These are phyloP conservation scores for Trypoxylon attenuatum DNA, from an alignment of 2,888 invertebrate genomes.

Conservation along the genomic window DNA sequence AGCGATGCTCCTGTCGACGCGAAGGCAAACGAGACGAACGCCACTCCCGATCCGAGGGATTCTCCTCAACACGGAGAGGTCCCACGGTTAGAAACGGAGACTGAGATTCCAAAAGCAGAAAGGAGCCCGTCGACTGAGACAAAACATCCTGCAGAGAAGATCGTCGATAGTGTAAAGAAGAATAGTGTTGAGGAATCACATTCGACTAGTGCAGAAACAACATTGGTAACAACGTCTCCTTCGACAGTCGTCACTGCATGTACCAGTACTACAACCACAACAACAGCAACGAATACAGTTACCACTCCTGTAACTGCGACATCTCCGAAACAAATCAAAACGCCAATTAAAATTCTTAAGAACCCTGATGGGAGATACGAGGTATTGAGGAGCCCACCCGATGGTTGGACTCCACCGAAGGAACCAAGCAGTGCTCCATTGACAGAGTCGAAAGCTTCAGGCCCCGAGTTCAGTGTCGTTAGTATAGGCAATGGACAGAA, in stretches of 20 bases:
- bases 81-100: slow-evolving; percentile 1
- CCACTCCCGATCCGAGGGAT: slow-evolving; percentile 6
- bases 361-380: slow-evolving; percentile 65
- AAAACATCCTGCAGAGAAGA: background rate
- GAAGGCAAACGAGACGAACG: background rate
- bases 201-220: background rate
- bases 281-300: slow-evolving; percentile 5
- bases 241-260: background rate
- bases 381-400: slow-evolving; percentile 50
- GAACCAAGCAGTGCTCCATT: slow-evolving; percentile 14
- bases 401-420: slow-evolving; percentile 22
- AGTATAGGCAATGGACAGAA: slow-evolving; percentile 62
- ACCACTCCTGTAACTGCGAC: slow-evolving; percentile 5
- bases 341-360: slow-evolving; percentile 66
- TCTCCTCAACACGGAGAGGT: slow-evolving; percentile 4
- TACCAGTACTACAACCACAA: slow-evolving; percentile 3
- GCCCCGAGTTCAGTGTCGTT: slow-evolving; percentile 66
- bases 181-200: background rate
- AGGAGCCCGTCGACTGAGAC: background rate
- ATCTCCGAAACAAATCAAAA: slow-evolving; percentile 57
- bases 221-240: slow-evolving; percentile 7
- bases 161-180: background rate
- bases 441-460: slow-evolving; percentile 40
- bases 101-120: background rate
- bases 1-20: slow-evolving; percentile 14